phyloP scores from a whole-genome alignment of 1,140 invertebrate genomes.

The Penaeus chinensis region DNA sequence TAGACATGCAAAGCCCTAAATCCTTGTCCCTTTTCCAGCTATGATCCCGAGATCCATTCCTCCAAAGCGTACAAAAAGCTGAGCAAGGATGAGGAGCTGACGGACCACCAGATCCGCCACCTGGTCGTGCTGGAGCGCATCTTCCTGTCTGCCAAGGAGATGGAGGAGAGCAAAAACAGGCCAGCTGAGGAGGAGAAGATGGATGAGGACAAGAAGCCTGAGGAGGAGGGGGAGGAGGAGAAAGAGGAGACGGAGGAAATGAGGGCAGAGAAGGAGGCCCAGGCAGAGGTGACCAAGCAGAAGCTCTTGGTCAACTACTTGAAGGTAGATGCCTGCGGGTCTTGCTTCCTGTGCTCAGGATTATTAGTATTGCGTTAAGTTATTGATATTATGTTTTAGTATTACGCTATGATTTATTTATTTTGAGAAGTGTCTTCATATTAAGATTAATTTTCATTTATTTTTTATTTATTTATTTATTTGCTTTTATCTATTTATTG shows the following conservation, averaged over 20 bases:
- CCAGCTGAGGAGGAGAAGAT: constrained; percentile 69
- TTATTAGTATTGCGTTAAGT: too few species aligned
- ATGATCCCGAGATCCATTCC: constrained; percentile 52
- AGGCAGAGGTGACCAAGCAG: constrained; percentile 66
- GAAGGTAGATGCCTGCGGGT: constrained; percentile 68
- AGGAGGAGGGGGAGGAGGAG: constrained; percentile 65
- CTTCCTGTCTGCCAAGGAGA: constrained; percentile 66
- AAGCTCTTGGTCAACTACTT: constrained; percentile 67
- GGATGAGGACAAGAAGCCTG: constrained; percentile 57
- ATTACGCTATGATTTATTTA: background rate
- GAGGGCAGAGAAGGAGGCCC: constrained; percentile 63
- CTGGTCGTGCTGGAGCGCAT: constrained; percentile 55
- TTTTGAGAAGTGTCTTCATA: too few species aligned
- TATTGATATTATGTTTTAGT: background rate
- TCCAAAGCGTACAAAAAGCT: constrained; percentile 65
- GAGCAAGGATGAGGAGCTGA: constrained; percentile 66
- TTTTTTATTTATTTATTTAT: too few species aligned
- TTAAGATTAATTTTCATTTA: too few species aligned
- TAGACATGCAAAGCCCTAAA: too few species aligned
- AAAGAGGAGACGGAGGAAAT: constrained; percentile 66
- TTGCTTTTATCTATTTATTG: too few species aligned
- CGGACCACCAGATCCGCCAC: constrained; percentile 57
- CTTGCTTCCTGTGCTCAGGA: background rate
- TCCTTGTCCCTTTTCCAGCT: constrained; percentile 17
- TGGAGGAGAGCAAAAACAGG: constrained; percentile 73